phyloP scores from a whole-genome alignment of 2,888 invertebrate genomes.

The Noctua janthina region DNA sequence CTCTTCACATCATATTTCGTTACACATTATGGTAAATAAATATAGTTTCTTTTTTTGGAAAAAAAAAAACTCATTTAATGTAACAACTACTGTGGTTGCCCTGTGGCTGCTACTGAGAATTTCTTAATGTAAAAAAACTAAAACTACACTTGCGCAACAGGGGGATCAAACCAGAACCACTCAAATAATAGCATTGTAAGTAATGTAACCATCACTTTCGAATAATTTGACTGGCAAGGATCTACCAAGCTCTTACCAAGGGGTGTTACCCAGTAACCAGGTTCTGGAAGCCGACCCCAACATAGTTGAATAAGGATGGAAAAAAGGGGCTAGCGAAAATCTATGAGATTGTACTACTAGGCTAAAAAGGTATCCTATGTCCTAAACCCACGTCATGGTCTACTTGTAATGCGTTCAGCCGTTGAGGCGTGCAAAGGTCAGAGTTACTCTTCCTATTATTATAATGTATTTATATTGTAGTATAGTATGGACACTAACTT shows the following conservation, averaged over 20 bases:
- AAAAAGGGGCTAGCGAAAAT: not conserved
- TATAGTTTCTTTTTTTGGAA: not conserved
- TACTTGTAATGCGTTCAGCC: not conserved
- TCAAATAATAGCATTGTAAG: not conserved
- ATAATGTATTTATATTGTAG: not conserved
- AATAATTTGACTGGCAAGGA: not conserved
- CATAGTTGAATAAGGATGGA: not conserved
- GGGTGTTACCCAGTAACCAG: not conserved
- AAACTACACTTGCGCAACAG: not conserved
- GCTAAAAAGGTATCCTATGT: not conserved
- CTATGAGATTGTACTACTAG: not conserved
- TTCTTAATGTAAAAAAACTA: not conserved
- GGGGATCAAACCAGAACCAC: not conserved
- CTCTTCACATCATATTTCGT: not conserved
- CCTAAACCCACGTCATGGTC: not conserved
- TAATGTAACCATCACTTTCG: not conserved
- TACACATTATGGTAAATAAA: not conserved
- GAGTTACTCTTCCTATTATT: not conserved
- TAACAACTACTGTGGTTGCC: not conserved
- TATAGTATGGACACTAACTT: constrained; percentile 71
- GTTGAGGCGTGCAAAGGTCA: not conserved
- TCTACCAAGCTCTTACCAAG: not conserved
- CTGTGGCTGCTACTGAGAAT: not conserved
- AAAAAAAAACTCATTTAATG: not conserved
- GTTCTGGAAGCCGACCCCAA: not conserved